A percentile compares a stretch with the other conserved stretches of the same genome.
Evolutionary conservation across 2,888 invertebrate species (phyloP).

Genomic region (Orthonevra nobilis): DNA sequence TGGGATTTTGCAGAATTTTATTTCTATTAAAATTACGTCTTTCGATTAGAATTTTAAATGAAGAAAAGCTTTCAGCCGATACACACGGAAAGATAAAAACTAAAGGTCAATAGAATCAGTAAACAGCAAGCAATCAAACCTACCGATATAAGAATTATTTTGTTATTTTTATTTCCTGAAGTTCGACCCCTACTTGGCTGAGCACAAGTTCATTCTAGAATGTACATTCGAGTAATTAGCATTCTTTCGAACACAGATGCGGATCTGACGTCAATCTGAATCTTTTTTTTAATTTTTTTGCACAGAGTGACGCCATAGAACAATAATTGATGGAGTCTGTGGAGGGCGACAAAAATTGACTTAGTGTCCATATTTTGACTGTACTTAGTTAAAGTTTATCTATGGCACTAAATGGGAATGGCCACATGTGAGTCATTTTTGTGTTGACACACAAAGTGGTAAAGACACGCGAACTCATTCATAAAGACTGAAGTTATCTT

Average conservation of each 20-base stretch:
- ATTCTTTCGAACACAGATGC: conserved; percentile 4
- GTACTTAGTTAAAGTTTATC: background rate
- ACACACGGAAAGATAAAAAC: conserved; percentile 1
- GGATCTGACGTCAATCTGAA: conserved; percentile 47
- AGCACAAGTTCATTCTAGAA: conserved; percentile 29
- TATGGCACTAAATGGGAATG: no score
- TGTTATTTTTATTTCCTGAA: background rate
- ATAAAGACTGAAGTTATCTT: background rate
- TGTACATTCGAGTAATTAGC: background rate
- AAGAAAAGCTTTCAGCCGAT: background rate
- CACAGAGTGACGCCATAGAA: background rate
- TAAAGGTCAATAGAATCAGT: conserved; percentile 1
- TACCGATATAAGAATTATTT: no score
- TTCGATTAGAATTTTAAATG: conserved; percentile 25
- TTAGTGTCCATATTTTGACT: conserved; percentile 7
- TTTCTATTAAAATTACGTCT: background rate
- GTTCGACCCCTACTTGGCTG: background rate
- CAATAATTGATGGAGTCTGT: no score
- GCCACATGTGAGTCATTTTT: no score
- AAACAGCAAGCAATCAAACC: background rate
- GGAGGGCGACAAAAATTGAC: background rate
- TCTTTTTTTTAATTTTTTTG: background rate
- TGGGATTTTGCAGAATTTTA: background rate
- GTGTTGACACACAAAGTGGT: no score
- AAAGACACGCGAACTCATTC: background rate